Conservation (phyloP, 2,113 vertebrate species). For the Mustela nigripes region DNA sequence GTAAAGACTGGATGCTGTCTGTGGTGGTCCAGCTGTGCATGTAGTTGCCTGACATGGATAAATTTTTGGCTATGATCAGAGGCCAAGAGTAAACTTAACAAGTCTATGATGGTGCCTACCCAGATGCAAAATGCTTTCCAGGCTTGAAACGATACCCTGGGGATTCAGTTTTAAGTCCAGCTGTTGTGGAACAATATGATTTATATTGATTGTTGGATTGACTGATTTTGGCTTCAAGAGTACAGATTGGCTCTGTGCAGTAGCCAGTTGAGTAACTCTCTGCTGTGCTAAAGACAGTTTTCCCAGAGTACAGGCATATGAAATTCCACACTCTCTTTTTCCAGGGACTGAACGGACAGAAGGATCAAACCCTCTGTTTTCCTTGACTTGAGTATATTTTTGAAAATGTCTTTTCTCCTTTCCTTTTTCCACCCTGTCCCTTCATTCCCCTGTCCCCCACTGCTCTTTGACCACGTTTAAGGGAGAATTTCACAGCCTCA, state of each 20-base stretch:
- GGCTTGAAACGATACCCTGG: neutral
- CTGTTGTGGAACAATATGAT: neutral
- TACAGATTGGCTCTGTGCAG: neutral
- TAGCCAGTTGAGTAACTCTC: neutral
- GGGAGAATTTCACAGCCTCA: neutral
- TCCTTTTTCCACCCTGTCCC: constrained; percentile 26
- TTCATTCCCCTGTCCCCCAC: neutral
- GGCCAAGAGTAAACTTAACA: neutral
- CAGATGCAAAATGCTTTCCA: neutral
- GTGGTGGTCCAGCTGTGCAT: neutral
- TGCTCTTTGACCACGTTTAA: neutral
- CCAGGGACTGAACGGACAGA: neutral
- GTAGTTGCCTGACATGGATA: neutral
- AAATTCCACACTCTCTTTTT: neutral
- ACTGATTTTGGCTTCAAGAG: neutral
- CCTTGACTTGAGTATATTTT: neutral
- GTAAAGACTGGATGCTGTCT: neutral
- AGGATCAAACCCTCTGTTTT: neutral
- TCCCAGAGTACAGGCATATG: neutral
- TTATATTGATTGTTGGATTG: neutral
- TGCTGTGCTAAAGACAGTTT: neutral
- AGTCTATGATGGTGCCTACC: neutral
- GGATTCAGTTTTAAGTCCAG: neutral
- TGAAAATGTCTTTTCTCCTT: neutral
- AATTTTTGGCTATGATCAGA: neutral